Percentiles rank a stretch among this genome's conserved stretches.
These are phyloP conservation scores for Euleptes europaea DNA, from an alignment of 2,113 vertebrate species.

Conservation along the genomic window DNA sequence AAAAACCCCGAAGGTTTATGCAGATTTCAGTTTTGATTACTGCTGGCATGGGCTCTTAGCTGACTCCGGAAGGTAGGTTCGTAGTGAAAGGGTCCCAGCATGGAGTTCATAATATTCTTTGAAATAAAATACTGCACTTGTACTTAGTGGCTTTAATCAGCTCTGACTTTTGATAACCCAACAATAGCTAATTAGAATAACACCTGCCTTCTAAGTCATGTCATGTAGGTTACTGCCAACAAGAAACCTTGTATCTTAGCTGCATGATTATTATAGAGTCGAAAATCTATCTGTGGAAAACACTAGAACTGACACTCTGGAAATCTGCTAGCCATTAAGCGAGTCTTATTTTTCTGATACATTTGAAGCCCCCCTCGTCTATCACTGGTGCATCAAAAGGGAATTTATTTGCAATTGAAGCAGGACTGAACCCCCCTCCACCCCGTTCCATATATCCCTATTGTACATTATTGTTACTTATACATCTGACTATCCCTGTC, in stretches of 20 bases:
- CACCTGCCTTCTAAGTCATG: slow-evolving; percentile 96
- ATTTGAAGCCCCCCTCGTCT: slow-evolving; percentile 34
- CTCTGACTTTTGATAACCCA: slow-evolving; percentile 99
- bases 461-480: fast-evolving
- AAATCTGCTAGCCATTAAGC: slow-evolving; percentile 77
- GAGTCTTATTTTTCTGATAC: slow-evolving; percentile 58
- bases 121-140: slow-evolving; percentile 97
- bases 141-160: slow-evolving; percentile 98
- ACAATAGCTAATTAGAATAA: slow-evolving; percentile 99
- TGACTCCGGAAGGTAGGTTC: slow-evolving; percentile 90
- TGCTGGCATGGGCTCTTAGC: slow-evolving; percentile 98
- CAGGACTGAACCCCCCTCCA: not conserved
- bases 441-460: not conserved
- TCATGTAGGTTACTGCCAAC: slow-evolving; percentile 88
- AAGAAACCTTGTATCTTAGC: slow-evolving; percentile 86
- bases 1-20: slow-evolving; percentile 91
- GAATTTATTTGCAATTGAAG: slow-evolving; percentile 15
- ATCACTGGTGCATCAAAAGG: slow-evolving; percentile 30
- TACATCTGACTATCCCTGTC: not conserved
- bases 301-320: slow-evolving; percentile 60
- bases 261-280: slow-evolving; percentile 75
- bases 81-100: slow-evolving; percentile 96
- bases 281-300: slow-evolving; percentile 70
- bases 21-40: slow-evolving; percentile 99
- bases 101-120: slow-evolving; percentile 93